Conservation (phyloP, 2,888 invertebrate species). For the Acleris laterana region DNA sequence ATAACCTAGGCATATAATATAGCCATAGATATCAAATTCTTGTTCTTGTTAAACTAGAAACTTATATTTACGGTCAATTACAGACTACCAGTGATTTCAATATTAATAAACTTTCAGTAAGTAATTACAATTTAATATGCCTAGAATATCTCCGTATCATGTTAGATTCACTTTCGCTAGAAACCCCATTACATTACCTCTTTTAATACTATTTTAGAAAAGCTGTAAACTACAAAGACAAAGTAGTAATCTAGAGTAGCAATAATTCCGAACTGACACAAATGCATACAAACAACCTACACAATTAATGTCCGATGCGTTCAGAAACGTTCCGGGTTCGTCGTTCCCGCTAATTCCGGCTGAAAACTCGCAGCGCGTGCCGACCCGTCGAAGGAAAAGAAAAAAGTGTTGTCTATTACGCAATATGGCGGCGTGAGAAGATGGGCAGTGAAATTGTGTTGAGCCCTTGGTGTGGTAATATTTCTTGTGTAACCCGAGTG, state of each 20-base stretch:
- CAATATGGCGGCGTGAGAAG: slow-evolving; percentile 33
- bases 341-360: slow-evolving; percentile 35
- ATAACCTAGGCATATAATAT: not conserved
- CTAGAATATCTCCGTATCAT: slow-evolving; percentile 8
- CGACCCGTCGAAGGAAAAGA: slow-evolving; percentile 16
- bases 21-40: not conserved
- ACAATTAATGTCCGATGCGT: slow-evolving; percentile 28
- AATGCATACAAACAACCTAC: slow-evolving; percentile 25
- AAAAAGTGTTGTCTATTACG: slow-evolving; percentile 31
- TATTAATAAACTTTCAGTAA: not conserved
- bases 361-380: slow-evolving; percentile 29
- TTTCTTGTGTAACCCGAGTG: slow-evolving; percentile 31
- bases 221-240: slow-evolving; percentile 2
- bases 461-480: slow-evolving; percentile 36
- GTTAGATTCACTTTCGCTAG: slow-evolving; percentile 27
- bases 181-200: slow-evolving; percentile 5
- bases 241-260: slow-evolving; percentile 11
- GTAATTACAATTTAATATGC: not conserved
- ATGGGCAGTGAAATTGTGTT: slow-evolving; percentile 32
- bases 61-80: slow-evolving; percentile 30
- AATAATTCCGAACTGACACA: slow-evolving; percentile 31
- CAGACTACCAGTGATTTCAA: not conserved
- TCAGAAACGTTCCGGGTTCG: slow-evolving; percentile 37
- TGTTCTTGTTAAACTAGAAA: slow-evolving; percentile 11
- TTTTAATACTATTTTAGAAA: not conserved